These are phyloP conservation scores for Eurytoma californica DNA, from an alignment of 2,888 invertebrate species.

Conservation along the genomic window DNA sequence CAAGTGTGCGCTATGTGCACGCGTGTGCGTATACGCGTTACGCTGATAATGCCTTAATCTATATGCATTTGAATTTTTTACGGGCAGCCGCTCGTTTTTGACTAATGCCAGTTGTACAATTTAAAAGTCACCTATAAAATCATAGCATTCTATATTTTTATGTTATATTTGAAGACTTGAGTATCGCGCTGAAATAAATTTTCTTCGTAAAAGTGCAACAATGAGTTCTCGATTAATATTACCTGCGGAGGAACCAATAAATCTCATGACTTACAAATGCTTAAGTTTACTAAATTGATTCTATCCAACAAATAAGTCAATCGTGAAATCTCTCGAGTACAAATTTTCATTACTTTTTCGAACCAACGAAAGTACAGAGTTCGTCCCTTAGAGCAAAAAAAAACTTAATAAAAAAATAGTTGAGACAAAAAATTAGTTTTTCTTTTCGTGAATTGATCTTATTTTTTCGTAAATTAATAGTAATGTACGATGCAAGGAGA, in stretches of 20 bases:
- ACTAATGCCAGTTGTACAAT: not conserved
- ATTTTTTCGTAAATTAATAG: not conserved
- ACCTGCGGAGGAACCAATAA: no score
- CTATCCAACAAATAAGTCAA: not conserved
- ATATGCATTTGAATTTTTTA: conserved; percentile 27
- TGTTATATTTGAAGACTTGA: conserved; percentile 1
- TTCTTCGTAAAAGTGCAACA: conserved; percentile 8
- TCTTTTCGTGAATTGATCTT: not conserved
- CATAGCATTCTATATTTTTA: conserved; percentile 2
- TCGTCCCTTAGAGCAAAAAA: conserved; percentile 20
- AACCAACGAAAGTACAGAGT: conserved; percentile 40
- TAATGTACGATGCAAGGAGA: no score
- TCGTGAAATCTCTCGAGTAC: conserved; percentile 27
- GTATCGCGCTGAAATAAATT: not conserved
- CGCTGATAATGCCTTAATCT: conserved; percentile 42
- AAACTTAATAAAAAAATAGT: not conserved
- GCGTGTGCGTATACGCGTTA: conserved; percentile 9
- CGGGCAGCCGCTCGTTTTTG: not conserved
- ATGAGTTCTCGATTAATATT: not conserved
- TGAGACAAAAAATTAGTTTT: not conserved
- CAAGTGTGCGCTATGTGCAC: conserved; percentile 21
- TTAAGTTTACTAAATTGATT: no score
- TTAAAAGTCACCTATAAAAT: conserved; percentile 6
- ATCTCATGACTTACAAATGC: not conserved
- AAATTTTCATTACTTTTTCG: conserved; percentile 24